Evolutionary conservation across 2,797 vertebrate genomes (phyloP).

Genomic region (Astyanax mexicanus): DNA sequence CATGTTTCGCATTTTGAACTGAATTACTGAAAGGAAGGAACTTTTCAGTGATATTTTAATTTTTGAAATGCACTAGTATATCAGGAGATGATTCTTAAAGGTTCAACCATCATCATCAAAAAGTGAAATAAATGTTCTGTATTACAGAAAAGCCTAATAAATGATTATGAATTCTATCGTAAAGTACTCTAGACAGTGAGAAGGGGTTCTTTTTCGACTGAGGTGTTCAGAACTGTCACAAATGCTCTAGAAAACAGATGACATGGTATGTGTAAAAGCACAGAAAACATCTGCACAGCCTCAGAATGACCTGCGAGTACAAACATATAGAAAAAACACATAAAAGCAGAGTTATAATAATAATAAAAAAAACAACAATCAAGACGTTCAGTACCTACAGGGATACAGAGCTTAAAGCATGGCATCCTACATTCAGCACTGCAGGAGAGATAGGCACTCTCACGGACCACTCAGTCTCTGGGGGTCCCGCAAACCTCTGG

Average conservation of each 20-base stretch:
- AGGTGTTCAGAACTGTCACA: not conserved
- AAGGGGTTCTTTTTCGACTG: not conserved
- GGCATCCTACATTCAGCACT: slow-evolving; percentile 70
- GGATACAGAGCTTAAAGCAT: slow-evolving; percentile 62
- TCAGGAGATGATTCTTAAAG: too few species aligned
- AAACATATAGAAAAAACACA: slow-evolving; percentile 30
- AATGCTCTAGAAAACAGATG: slow-evolving; percentile 6
- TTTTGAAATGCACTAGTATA: too few species aligned
- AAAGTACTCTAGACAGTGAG: too few species aligned
- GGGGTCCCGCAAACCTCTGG: slow-evolving; percentile 47
- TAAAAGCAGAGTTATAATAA: slow-evolving; percentile 11
- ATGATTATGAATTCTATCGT: too few species aligned
- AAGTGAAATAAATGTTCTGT: too few species aligned
- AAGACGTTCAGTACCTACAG: slow-evolving; percentile 19
- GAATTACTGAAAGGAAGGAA: too few species aligned
- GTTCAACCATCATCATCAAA: too few species aligned
- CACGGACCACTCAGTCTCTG: slow-evolving; percentile 56
- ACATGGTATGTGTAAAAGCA: not conserved
- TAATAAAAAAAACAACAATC: slow-evolving; percentile 21
- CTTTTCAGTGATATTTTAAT: too few species aligned
- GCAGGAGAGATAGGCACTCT: slow-evolving; percentile 58
- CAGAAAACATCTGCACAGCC: slow-evolving; percentile 22
- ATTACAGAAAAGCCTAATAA: too few species aligned
- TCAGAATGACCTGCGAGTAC: slow-evolving; percentile 33
- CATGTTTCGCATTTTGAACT: too few species aligned